Base-by-base conservation (phyloP, 2,113 vertebrate genomes). In the Sylvia atricapilla region DNA sequence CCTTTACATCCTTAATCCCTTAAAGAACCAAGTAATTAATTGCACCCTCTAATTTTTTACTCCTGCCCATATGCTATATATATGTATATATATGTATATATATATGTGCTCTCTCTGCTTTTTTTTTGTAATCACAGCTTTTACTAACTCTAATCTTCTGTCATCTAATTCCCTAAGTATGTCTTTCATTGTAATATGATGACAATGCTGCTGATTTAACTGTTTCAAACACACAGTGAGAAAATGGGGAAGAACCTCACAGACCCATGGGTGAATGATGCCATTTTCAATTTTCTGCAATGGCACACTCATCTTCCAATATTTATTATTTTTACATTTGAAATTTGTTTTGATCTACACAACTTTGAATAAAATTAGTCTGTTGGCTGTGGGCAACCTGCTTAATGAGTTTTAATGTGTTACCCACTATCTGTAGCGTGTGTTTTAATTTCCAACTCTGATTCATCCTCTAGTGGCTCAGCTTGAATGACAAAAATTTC, bases 11-110 rank as follows among this genome's bases (percentile, higher is more conserved):
- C 93, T 92, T 87, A 96, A 89, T 84, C 37, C 25, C 22, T 91
- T 83, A 72, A 96, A 94, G 68, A 94, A 55, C 6, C 31, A 87
- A 69, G 10, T 47, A 56, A 92, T 91, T 83, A 80, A 41, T 91
- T 94, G 92, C 33, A 62, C 27, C 19, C 37, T 55, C 84, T 80
- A 78, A 50, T 6, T 64, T 94, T 96, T 84, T 15, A 33, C 15
- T 84, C 5, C 25, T 81, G 41, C 47, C 5, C 78, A 25, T 90
- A 44, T 76, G 46, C 8, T 92, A 70, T 43, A 39, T 62, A 52
- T 85, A 47, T 56, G 28, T 84, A 37, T 60, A 47, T 87, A 55
- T 56, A 28, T 84, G 17, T 52, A 82, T 72, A 39, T 87, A 39
- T 50, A 28, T 84, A 33, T 44, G 18, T 3, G 56, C 6, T 50